Base-by-base conservation (phyloP, 2,797 vertebrate species). In the Girardinus metallicus region DNA sequence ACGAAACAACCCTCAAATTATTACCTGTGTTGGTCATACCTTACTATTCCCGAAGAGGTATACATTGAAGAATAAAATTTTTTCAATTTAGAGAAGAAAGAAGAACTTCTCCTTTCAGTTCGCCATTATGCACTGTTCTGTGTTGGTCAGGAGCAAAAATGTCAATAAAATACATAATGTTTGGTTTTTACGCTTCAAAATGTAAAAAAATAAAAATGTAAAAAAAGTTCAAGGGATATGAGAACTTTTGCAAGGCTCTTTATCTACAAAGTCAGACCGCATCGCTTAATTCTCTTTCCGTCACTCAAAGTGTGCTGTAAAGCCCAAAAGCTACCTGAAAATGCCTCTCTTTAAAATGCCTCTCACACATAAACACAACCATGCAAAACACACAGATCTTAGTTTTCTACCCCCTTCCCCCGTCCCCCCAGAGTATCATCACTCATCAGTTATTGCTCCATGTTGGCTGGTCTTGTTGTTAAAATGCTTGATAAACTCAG, bases 291-390 rank as follows among this genome's bases (percentile, higher is more conserved):
- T 72, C 81, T 82, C 75, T 84, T 86, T 49, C 80, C 55, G 83
- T 90, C 88, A 83, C 80, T 87, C 89, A 86, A 49, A 84, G 80
- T 87, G 87, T 89, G 89, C 91, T 81, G 79, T 87, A 74, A 68
- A 60, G 57, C 76, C 79, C 74, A 46, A 74, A 72, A 79, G 74
- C 75, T 74, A 72, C 77, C 77, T 68, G 80, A 76, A 81, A 79
- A 47, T 76, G 77, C 78, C 81, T 90, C 74, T 80, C 49, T 79
- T 76, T 57, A 76, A 47, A 39, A 73, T 75, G 74, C 60, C 73
- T 70, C 68, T 72, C 80, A 76, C 57, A 78, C 79, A 78, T 60
- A 74, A 73, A 68, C 83, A 71, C 73, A 74, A 62, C 10, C 73
- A 62, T 23, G 26, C 78, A n/a, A 36, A 36, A 82, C 8, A 78